Evolutionary conservation across 2,113 vertebrate genomes (phyloP), one percentile per base, ranked within the genome.

Genomic region (Syrmaticus mikado): DNA sequence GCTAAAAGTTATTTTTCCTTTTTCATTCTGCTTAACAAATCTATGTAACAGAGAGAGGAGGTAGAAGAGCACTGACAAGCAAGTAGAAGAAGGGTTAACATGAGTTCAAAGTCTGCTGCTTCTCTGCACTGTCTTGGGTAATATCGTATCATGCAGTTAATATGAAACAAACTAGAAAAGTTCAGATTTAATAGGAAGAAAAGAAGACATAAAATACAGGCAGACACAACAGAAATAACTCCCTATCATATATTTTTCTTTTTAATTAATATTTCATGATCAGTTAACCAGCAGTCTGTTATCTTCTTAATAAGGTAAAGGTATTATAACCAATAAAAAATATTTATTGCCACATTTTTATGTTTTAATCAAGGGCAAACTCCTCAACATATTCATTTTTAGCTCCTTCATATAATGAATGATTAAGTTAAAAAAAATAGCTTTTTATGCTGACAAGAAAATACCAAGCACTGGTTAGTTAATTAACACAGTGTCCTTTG

Each of bases 181-280:
- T 53, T 82, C 50, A 72, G 28, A 38, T 86, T 78, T 92, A 65
- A 85, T 73, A 82, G 62, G 20, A 88, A 79, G 45, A 91, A 74
- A 88, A 79, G 45, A 90, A 74, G 76, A 65, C 68, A 34, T 72
- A 73, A 89, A 94, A 93, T 80, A 2, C 27, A 93, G 36, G 46
- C 58, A 92, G 87, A 66, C 80, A 91, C 87, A 87, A 95, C 84
- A 67, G 92, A 96, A 94, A 96, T 92, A 89, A 93, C 48, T 94
- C 70, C 70, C 50, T 93, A 75, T 62, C 90, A 89, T 88, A 82
- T 96, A 97, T 97, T 95, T 97, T 97, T 97, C 88, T 96, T 97
- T 97, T 95, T 95, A 97, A 97, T 97, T 95, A 97, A 96, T 97
- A 97, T 97, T 98, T 97, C 93, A 97, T 97, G 95, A 97, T 85